Conservation (phyloP, 2,888 invertebrate species). For the Chaetogeoica ovagalla region DNA sequence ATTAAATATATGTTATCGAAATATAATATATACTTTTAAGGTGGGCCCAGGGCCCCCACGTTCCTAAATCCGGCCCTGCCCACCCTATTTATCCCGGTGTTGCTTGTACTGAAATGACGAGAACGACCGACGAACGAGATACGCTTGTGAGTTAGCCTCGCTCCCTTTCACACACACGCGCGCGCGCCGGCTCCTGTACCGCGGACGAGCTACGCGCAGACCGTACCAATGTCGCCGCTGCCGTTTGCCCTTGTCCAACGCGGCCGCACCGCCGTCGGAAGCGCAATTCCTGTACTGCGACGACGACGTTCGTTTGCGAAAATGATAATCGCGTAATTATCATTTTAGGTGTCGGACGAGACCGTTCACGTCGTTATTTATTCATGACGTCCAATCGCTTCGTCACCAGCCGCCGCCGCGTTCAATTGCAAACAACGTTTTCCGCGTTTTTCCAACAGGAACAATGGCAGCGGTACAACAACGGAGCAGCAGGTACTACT, state of each 20-base stretch:
- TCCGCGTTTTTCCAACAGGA: slow-evolving; percentile 36
- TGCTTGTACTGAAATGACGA: too few relatives aligned
- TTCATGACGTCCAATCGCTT: slow-evolving; percentile 32
- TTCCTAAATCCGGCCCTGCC: too few relatives aligned
- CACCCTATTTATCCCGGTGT: too few relatives aligned
- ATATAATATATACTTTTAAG: too few relatives aligned
- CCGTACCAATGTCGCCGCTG: slow-evolving; percentile 16
- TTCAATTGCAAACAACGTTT: slow-evolving; percentile 17
- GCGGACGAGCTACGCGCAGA: background rate
- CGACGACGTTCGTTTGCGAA: slow-evolving; percentile 12
- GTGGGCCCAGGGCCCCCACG: too few relatives aligned
- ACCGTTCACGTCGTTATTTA: slow-evolving; percentile 29
- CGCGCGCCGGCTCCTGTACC: too few relatives aligned
- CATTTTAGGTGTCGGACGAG: slow-evolving; percentile 20
- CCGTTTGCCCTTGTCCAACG: slow-evolving; percentile 42
- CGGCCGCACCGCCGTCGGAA: background rate
- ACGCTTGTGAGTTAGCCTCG: too few relatives aligned
- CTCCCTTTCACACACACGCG: too few relatives aligned
- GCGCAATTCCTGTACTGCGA: too few relatives aligned
- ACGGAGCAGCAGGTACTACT: too few relatives aligned
- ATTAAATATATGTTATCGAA: too few relatives aligned
- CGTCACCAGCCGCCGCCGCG: background rate
- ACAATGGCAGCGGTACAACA: background rate
- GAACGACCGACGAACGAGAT: too few relatives aligned
- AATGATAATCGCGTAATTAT: slow-evolving; percentile 3